Percentiles rank a stretch among this genome's conserved stretches.
Evolutionary conservation across 2,888 invertebrate genomes (phyloP).

Genomic region (Lasioglossum oenotherae): DNA sequence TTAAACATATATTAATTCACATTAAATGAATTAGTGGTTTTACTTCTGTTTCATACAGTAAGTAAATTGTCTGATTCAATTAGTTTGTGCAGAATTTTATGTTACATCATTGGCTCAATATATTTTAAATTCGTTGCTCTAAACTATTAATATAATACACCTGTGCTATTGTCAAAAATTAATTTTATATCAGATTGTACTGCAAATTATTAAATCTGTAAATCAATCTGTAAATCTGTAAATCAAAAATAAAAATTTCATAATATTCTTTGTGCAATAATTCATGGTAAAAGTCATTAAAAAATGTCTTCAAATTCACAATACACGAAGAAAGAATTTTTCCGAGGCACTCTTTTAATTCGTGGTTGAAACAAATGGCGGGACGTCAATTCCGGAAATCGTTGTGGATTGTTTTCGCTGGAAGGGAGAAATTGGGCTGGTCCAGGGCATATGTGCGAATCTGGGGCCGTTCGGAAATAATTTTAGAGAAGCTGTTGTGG

Average conservation of each 20-base stretch:
- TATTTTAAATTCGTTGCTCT: no score
- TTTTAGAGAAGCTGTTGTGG: constrained; percentile 60
- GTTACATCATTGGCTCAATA: no score
- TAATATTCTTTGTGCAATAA: no score
- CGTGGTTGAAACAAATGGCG: not conserved
- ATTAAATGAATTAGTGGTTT: not conserved
- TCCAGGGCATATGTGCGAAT: constrained; percentile 44
- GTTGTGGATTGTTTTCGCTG: constrained; percentile 7
- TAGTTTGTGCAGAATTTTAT: not conserved
- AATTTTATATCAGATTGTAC: no score
- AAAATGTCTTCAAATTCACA: no score
- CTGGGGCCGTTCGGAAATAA: constrained; percentile 57
- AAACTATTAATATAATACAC: not conserved
- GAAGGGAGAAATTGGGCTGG: constrained; percentile 27
- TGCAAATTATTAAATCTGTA: no score
- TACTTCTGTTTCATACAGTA: not conserved
- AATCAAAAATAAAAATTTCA: not conserved
- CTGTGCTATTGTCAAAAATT: no score
- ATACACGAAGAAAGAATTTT: not conserved
- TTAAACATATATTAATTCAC: not conserved
- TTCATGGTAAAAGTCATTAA: not conserved
- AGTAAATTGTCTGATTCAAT: not conserved
- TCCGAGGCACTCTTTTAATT: not conserved
- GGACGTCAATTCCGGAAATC: constrained; percentile 21
- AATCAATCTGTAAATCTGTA: no score